These are phyloP conservation scores for Poeciliopsis infans DNA, from an alignment of 2,797 vertebrate genomes.

Conservation along the genomic window DNA sequence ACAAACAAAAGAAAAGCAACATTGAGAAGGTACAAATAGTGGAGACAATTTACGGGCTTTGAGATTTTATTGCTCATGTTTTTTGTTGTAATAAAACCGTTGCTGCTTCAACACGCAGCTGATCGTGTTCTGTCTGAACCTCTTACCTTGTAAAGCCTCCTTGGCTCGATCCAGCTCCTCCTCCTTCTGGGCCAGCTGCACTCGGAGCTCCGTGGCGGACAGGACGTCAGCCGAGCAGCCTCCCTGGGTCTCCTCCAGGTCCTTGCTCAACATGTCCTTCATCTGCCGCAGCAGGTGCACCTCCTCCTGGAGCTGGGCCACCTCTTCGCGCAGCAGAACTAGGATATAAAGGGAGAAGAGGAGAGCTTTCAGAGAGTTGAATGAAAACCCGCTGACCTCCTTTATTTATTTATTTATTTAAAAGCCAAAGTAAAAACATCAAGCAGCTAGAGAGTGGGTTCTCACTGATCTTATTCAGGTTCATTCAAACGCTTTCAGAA, in stretches of 20 bases:
- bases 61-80: background rate
- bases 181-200: slow-evolving; percentile 95
- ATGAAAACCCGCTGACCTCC: background rate
- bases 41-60: background rate
- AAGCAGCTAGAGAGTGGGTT: background rate
- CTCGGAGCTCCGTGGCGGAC: slow-evolving; percentile 92
- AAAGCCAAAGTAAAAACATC: slow-evolving; percentile 9
- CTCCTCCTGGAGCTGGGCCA: slow-evolving; percentile 95
- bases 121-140: background rate
- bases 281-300: slow-evolving; percentile 95
- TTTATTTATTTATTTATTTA: background rate
- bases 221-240: slow-evolving; percentile 90
- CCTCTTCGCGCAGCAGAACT: slow-evolving; percentile 95
- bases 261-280: slow-evolving; percentile 97
- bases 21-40: background rate
- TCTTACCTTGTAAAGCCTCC: slow-evolving; percentile 94
- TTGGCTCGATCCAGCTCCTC: slow-evolving; percentile 95
- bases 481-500: slow-evolving; percentile 5
- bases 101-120: slow-evolving; percentile 22
- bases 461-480: slow-evolving; percentile 11
- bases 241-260: slow-evolving; percentile 92
- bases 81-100: slow-evolving; percentile 1
- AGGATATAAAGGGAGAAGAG: slow-evolving; percentile 16
- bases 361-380: slow-evolving; percentile 14
- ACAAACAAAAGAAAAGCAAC: no score